These are phyloP conservation scores for Lineus longissimus DNA, from an alignment of 1,140 invertebrate genomes.

Conservation along the genomic window DNA sequence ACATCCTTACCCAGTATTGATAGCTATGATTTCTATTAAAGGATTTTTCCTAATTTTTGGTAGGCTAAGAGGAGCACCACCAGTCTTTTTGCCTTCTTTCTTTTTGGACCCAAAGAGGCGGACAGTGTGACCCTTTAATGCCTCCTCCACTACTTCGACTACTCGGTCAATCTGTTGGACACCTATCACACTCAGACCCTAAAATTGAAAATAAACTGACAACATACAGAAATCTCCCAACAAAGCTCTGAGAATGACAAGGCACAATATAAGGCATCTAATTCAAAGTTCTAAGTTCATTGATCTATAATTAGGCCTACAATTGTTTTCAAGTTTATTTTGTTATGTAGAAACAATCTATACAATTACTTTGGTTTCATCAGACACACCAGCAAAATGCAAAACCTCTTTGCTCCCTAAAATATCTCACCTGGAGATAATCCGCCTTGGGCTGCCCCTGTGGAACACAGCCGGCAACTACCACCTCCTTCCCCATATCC, in stretches of 20 bases:
- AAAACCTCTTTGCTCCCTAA: background rate
- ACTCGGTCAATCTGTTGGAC: conserved; percentile 97
- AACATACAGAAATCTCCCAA: background rate
- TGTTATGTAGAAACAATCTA: background rate
- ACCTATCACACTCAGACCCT: conserved; percentile 87
- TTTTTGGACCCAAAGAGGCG: conserved; percentile 76
- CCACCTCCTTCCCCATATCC: conserved; percentile 75
- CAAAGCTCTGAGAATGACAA: no score
- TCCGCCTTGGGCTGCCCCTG: conserved; percentile 61
- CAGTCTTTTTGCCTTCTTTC: conserved; percentile 74
- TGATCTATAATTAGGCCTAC: no score
- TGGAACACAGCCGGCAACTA: conserved; percentile 94
- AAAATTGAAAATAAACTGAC: conserved; percentile 58
- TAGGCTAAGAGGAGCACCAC: conserved; percentile 78
- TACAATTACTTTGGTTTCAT: no score
- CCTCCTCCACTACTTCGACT: conserved; percentile 98
- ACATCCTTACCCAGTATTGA: conserved; percentile 75
- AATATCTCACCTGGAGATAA: conserved; percentile 43
- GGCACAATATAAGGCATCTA: no score
- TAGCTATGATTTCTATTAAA: conserved; percentile 94
- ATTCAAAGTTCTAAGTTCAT: no score
- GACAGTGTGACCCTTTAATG: conserved; percentile 83
- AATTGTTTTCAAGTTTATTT: no score
- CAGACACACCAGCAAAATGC: no score
- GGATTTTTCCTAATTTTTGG: conserved; percentile 95